Percentiles rank a stretch among this genome's conserved stretches.
Conservation (phyloP, 2,113 vertebrate species). For the Astur gentilis region DNA sequence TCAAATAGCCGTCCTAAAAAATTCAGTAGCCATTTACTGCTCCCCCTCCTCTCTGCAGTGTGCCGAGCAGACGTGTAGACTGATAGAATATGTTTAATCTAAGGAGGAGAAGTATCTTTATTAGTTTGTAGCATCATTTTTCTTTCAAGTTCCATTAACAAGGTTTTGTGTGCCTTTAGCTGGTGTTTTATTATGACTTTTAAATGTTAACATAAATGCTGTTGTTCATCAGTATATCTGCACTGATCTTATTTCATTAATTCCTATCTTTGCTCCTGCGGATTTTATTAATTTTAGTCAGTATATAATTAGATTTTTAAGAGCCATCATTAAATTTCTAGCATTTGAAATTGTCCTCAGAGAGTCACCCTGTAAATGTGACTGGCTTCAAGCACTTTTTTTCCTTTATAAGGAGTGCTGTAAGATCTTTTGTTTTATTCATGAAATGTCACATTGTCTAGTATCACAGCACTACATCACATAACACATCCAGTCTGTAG, state of each 20-base stretch:
- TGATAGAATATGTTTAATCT: not conserved
- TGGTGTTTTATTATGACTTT: not conserved
- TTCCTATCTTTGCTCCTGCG: not conserved
- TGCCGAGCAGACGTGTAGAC: not conserved
- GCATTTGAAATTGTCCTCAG: not conserved
- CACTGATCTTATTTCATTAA: not conserved
- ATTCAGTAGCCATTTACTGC: not conserved
- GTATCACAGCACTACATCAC: conserved; percentile 38
- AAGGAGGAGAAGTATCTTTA: not conserved
- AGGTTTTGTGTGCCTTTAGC: not conserved
- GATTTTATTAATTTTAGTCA: conserved; percentile 13
- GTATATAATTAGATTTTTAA: conserved; percentile 8
- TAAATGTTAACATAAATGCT: not conserved
- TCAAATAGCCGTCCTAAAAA: not conserved
- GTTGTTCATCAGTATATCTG: not conserved
- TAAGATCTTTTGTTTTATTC: conserved; percentile 46
- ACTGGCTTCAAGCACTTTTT: not conserved
- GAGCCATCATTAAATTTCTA: conserved; percentile 4
- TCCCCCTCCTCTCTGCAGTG: not conserved
- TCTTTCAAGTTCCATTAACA: not conserved
- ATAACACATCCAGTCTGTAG: conserved; percentile 21
- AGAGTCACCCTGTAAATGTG: not conserved
- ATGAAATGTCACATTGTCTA: conserved; percentile 1
- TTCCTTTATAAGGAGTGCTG: not conserved
- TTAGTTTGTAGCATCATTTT: not conserved